Evolutionary conservation across 30 jellyfish, hydroid and myxozoan genomes (phyloP), one percentile per base, ranked within the genome.

Genomic region (Calvadosia cruxmelitensis): DNA sequence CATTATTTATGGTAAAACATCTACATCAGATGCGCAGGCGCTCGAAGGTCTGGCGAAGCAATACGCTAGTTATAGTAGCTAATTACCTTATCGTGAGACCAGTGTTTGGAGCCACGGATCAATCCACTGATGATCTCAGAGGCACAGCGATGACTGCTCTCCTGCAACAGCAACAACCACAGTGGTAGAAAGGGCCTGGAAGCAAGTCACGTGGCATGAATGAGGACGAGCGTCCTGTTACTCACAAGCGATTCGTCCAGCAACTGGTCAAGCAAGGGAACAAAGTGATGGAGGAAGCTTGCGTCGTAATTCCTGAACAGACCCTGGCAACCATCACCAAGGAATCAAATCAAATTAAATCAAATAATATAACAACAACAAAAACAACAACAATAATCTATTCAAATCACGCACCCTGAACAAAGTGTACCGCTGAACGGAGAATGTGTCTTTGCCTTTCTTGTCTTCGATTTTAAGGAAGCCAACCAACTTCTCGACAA

Each of bases 131-230:
- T 80, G 15, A 87, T 67, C 68, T 87, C 96, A 27, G 93, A 52
- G 1, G 96, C 96, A 70, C 94, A 87, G 34, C 96, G 65, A 49
- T 87, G 96, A 34, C 74, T 77, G 66, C 96, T 87, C 65, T 87
- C 96, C 93, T 80, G 63, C 24, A 64, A 50, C n/a, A 2, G 53
- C 15, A 12, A 42, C 57, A 42, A 42, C 20, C 57, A 42, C 57
- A 42, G 57, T 5, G 15, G 57, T 42, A 42, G 20, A 42, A 42
- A 42, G 20, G 57, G 20, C 20, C 57, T 42, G 20, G 57, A 42
- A 42, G 20, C 10, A 42, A 42, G n/a, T n/a, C n/a, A n/a, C n/a
- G n/a, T n/a, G n/a, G n/a, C n/a, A n/a, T n/a, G n/a, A n/a, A n/a
- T n/a, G n/a, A n/a, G n/a, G n/a, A n/a, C n/a, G n/a, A n/a, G n/a